These are phyloP conservation scores for Scaptomyza hsui DNA, from an alignment of 1,140 invertebrate species.

Conservation along the genomic window DNA sequence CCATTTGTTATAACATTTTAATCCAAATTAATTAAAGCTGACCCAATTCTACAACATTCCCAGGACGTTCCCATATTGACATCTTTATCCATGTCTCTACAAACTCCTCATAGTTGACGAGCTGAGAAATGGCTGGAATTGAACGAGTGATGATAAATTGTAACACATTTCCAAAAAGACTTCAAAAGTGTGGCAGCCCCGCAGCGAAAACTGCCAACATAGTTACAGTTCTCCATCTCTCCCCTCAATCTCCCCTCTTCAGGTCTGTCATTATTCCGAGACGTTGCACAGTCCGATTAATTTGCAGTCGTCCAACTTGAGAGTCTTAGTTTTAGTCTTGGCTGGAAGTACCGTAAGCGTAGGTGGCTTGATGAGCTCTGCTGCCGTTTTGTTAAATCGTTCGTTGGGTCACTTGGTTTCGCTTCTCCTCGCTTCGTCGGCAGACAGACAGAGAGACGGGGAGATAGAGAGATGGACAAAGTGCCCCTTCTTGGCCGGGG, in stretches of 20 bases:
- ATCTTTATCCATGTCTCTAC: constrained; percentile 30
- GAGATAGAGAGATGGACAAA: neutral
- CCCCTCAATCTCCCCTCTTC: neutral
- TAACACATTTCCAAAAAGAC: constrained; percentile 67
- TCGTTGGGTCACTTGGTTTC: constrained; percentile 31
- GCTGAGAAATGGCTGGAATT: constrained; percentile 54
- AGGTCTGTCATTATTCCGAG: constrained; percentile 51
- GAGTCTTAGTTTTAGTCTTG: constrained; percentile 10
- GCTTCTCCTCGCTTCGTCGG: constrained; percentile 57
- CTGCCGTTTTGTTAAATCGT: constrained; percentile 40
- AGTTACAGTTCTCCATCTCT: too few species aligned
- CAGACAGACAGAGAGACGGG: constrained; percentile 4
- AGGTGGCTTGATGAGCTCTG: constrained; percentile 75
- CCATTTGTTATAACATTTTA: constrained; percentile 64
- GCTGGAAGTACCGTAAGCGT: constrained; percentile 70
- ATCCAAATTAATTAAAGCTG: constrained; percentile 79
- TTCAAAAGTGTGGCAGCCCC: constrained; percentile 68
- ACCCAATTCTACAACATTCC: constrained; percentile 32
- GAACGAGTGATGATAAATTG: constrained; percentile 62
- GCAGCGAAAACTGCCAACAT: constrained; percentile 35
- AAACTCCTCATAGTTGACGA: constrained; percentile 39
- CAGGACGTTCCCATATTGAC: constrained; percentile 56
- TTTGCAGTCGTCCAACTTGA: constrained; percentile 46
- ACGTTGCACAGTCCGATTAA: constrained; percentile 64
- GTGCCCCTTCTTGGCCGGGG: constrained; percentile 38